A percentile compares a stretch with the other conserved stretches of the same genome.
phyloP scores from a whole-genome alignment of 1,140 invertebrate species.

The Sesamia nonagrioides region DNA sequence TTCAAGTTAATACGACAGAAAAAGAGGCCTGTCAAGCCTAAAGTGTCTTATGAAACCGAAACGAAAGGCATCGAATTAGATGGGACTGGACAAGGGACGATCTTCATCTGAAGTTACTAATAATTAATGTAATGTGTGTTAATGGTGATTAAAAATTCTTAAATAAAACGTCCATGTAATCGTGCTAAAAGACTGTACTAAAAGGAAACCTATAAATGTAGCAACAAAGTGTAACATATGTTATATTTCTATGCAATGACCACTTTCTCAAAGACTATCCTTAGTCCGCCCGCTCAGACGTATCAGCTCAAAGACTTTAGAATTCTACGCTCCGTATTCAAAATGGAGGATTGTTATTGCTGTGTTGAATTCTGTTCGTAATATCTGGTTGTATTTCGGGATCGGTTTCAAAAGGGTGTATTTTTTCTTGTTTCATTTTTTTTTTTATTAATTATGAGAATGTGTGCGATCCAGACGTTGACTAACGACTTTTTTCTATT shows the following conservation, averaged over 20 bases:
- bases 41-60: too few species aligned
- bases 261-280: background rate
- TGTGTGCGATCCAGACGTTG: too few species aligned
- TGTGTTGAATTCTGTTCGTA: background rate
- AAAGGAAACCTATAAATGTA: slow-evolving; percentile 3
- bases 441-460: background rate
- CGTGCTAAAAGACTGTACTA: too few species aligned
- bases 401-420: background rate
- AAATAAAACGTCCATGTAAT: too few species aligned
- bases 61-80: too few species aligned
- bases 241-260: slow-evolving; percentile 24
- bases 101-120: too few species aligned
- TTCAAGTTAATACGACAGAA: too few species aligned
- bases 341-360: background rate
- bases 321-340: slow-evolving; percentile 14
- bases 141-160: too few species aligned
- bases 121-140: too few species aligned
- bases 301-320: slow-evolving; percentile 6
- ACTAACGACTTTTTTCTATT: too few species aligned
- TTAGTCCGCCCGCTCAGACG: slow-evolving; percentile 2
- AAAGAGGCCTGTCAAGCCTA: too few species aligned
- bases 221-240: background rate
- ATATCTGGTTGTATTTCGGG: background rate
- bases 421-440: background rate
- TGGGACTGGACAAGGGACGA: too few species aligned